Evolutionary conservation across 2,113 vertebrate genomes (phyloP).

Genomic region (Anhinga rufa): DNA sequence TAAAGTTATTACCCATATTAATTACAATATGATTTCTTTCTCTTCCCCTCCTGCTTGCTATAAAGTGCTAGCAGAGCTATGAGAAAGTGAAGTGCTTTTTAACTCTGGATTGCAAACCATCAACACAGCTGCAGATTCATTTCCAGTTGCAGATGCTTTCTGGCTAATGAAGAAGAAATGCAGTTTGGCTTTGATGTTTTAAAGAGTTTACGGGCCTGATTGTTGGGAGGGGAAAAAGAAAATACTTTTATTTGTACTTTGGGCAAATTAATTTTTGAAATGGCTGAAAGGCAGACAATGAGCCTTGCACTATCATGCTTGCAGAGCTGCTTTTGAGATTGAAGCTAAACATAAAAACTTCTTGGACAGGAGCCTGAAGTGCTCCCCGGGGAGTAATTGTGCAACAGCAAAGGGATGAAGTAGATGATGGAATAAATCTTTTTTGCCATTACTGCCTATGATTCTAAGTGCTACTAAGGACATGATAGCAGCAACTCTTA

Average conservation of each 20-base stretch:
- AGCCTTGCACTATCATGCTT: slow-evolving; percentile 21
- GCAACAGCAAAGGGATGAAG: slow-evolving; percentile 42
- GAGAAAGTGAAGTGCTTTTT: not conserved
- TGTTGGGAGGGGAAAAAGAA: not conserved
- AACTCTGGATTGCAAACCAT: slow-evolving; percentile 15
- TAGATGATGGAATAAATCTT: slow-evolving; percentile 16
- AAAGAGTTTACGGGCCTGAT: not conserved
- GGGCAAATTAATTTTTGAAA: slow-evolving; percentile 49
- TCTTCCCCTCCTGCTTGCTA: not conserved
- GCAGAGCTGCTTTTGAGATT: not conserved
- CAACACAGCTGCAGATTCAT: slow-evolving; percentile 59
- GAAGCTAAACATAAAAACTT: slow-evolving; percentile 11
- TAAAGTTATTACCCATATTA: not conserved
- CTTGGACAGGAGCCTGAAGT: not conserved
- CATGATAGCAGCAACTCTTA: not conserved
- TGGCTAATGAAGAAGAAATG: slow-evolving; percentile 50
- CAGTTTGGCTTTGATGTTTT: slow-evolving; percentile 40
- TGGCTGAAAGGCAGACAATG: slow-evolving; percentile 44
- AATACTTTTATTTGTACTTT: slow-evolving; percentile 39
- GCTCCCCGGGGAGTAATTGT: not conserved
- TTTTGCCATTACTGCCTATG: not conserved
- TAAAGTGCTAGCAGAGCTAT: not conserved
- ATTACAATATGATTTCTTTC: not conserved
- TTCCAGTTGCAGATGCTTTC: slow-evolving; percentile 47
- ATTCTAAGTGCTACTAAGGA: slow-evolving; percentile 6